Base-by-base conservation (phyloP, 2,888 invertebrate genomes). In the Tenodera sinensis region DNA sequence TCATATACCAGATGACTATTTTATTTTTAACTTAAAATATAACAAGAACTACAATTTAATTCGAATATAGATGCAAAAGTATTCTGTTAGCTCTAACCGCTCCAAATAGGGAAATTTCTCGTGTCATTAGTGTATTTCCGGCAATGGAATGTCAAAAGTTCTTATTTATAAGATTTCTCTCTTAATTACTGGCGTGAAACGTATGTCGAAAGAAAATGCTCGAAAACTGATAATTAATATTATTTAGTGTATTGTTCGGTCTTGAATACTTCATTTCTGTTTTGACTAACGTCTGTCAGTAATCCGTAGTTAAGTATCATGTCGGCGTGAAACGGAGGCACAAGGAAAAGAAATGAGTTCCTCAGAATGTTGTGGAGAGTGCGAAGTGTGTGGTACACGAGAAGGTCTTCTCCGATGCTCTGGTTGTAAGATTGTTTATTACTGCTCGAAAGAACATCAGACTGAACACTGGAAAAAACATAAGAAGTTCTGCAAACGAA, bases 401-500 rank as follows among this genome's bases (percentile, higher is more conserved):
- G 94, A 95, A 12, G 95, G 95, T 91, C 93, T 96, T 91, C 94
- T 96, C 91, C 95, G 97, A 91, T 97, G 97, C 93, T 95, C 96
- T 91, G 95, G 96, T 91, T 98, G 98, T 93, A 96, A 96, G 92
- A 93, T 93, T 90, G 94, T 95, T 88, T 96, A 96, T 93, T 98
- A 98, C 93, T 98, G 97, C 93, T 96, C 96, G 90, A 96, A 95
- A 91, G 96, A 96, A 91, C 97, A 98, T 93, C 97, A 97, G 93
- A 95, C 95, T 91, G 94, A 95, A 92, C 96, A 97, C 92, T 97
- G 97, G 97, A 96, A 95, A 92, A 94, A 94, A 91, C 97, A 98
- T 92, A 97, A 96, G 94, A 93, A 88, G 14, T 90, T 91, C 83
- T 92, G 92, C 90, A 90, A 90, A 83, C 90, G 89, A 83, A 88